Percentiles rank a stretch among this genome's conserved stretches.
These are phyloP conservation scores for Falco naumanni DNA, from an alignment of 2,797 vertebrate genomes.

Conservation along the genomic window DNA sequence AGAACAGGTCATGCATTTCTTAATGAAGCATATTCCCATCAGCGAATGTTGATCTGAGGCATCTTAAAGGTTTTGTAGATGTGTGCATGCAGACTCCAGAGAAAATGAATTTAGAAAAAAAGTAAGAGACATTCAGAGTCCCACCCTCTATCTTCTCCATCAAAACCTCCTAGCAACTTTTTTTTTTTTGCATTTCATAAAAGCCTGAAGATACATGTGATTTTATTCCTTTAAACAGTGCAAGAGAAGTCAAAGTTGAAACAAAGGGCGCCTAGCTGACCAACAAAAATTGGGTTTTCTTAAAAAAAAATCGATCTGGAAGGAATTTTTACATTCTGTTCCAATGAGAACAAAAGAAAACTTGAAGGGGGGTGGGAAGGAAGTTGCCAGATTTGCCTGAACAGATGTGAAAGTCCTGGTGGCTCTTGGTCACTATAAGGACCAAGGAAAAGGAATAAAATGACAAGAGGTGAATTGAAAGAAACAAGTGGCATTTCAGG, in stretches of 20 bases:
- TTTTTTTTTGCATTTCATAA: not conserved
- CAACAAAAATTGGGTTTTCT: not conserved
- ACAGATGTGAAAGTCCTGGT: not conserved
- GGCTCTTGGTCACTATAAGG: not conserved
- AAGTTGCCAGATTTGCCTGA: not conserved
- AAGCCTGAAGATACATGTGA: not conserved
- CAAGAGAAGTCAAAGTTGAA: not conserved
- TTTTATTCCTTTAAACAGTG: not conserved
- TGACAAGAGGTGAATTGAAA: not conserved
- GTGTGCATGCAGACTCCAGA: not conserved
- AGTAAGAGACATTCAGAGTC: not conserved
- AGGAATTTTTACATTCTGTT: not conserved
- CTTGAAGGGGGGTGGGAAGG: not conserved
- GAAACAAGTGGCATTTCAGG: not conserved
- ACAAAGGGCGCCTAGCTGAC: not conserved
- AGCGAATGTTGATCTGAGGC: not conserved
- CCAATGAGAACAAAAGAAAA: not conserved
- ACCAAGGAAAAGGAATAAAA: not conserved
- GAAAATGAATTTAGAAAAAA: not conserved
- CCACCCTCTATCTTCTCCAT: not conserved
- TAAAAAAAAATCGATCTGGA: not conserved
- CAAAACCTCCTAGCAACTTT: not conserved
- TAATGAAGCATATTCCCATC: not conserved
- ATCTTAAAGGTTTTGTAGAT: not conserved
- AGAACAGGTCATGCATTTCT: not conserved